Base-by-base conservation (phyloP, 2,888 invertebrate genomes). In the Amphipyra tragopoginis region DNA sequence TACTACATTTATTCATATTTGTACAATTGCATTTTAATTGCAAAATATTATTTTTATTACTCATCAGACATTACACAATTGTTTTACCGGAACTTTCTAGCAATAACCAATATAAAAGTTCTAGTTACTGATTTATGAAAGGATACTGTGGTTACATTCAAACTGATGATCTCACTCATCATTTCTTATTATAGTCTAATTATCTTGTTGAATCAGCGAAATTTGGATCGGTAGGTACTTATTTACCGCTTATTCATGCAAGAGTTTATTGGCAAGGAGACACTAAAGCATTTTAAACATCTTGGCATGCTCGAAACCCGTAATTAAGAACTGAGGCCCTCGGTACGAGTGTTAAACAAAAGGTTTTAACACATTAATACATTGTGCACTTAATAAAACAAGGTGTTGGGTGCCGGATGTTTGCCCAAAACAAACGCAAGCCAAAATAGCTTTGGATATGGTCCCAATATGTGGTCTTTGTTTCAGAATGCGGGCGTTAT, bases 331-430 rank as follows among this genome's bases (percentile, higher is more conserved):
- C 65, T 40, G 13, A 59, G 52, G 57, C 72, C 65, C 65, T 57
- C 62, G 8, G 58, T 66, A 43, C 57, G 63, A 65, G 58, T 45
- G 72, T 59, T 67, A 76, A 81, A 79, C 80, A 80, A 78, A 77
- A 78, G 77, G 66, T 75, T 82, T 78, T 62, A 72, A 78, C 76
- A 80, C 80, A 74, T 73, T 77, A 82, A 81, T 84, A 86, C 87
- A 87, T 85, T 86, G 83, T 86, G 83, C 82, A 82, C 80, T 83
- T 78, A 80, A 77, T 84, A 84, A 87, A 87, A 84, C 87, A 85
- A 85, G 83, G 84, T 83, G 83, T 82, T 81, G 83, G 84, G 85
- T 87, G 79, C 84, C 88, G 90, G 90, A 90, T 90, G 89, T 91
- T 87, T 86, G 84, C 78, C 79, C 85, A 86, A 86, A 90, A 89